phyloP scores from a whole-genome alignment of 2,888 invertebrate species.

The Artemia sp. region DNA sequence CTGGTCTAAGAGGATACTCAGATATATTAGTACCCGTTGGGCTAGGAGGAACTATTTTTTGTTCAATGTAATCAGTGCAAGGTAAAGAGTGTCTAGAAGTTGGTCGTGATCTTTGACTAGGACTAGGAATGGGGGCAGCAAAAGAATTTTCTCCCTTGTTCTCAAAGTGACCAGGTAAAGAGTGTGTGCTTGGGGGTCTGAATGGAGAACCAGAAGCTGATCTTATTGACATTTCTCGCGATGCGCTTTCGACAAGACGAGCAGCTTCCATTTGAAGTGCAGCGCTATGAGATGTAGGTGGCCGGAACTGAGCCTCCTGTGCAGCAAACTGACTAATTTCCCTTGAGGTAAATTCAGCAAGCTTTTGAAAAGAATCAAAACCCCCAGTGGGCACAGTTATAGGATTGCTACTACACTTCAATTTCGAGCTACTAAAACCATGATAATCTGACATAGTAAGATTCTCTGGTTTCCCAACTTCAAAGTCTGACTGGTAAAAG shows the following conservation, averaged over 20 bases:
- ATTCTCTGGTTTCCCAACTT: too few relatives aligned
- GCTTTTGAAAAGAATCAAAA: slow-evolving; percentile 12
- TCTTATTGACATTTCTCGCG: neutral
- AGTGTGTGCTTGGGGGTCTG: neutral
- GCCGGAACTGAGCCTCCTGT: slow-evolving; percentile 11
- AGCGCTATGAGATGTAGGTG: neutral
- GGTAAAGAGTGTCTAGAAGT: slow-evolving; percentile 12
- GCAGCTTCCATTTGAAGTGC: slow-evolving; percentile 1
- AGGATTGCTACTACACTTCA: neutral
- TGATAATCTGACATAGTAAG: neutral
- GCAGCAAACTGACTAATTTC: slow-evolving; percentile 8
- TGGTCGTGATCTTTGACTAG: slow-evolving; percentile 10
- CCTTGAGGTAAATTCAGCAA: slow-evolving; percentile 12
- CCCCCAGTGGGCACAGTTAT: neutral
- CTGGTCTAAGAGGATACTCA: too few relatives aligned
- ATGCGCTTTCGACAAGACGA: neutral
- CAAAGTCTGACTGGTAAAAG: neutral
- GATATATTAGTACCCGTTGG: too few relatives aligned
- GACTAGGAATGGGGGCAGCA: slow-evolving; percentile 5
- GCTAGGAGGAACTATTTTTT: too few relatives aligned
- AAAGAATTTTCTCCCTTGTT: neutral
- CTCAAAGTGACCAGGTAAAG: neutral
- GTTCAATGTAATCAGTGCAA: neutral
- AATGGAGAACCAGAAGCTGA: neutral
- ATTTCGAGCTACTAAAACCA: neutral